Evolutionary conservation across 1,140 invertebrate species (phyloP), one percentile per base, ranked within the genome.

Genomic region (Alviniconcha marisindica): DNA sequence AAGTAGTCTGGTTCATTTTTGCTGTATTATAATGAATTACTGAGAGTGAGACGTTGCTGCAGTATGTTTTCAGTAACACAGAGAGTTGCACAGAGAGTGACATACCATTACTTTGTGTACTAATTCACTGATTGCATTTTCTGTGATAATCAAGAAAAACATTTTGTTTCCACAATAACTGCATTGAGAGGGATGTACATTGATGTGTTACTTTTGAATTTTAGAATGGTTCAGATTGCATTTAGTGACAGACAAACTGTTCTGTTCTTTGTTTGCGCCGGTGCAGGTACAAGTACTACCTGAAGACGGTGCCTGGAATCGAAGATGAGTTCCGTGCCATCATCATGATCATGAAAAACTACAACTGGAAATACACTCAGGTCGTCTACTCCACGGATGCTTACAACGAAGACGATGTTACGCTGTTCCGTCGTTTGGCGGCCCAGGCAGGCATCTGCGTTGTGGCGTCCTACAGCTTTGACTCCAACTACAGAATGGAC

Each of bases 221-320:
- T 63, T n/a, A n/a, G n/a, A n/a, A n/a, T n/a, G n/a, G n/a, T n/a
- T n/a, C n/a, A n/a, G n/a, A n/a, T n/a, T n/a, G n/a, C n/a, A 74
- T 21, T 40, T 40, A 33, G 18, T 74, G n/a, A n/a, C n/a, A n/a
- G n/a, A n/a, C n/a, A n/a, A n/a, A n/a, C n/a, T n/a, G n/a, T n/a
- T n/a, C n/a, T n/a, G n/a, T n/a, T n/a, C n/a, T n/a, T n/a, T n/a
- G n/a, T n/a, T n/a, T n/a, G n/a, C n/a, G n/a, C n/a, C n/a, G n/a
- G 90, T 94, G 94, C 84, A 94, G 95, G 86, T 97, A 95, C 92
- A 95, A 95, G 60, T 96, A 96, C 85, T 97, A 96, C 93, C 92
- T 96, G 81, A 94, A 96, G 15, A 96, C 96, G 0, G 96, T 96
- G 24, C 96, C 96, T n/a, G 95, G 95, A 0, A 96, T 97, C 92